Percentiles rank a stretch among this genome's conserved stretches.
Conservation (phyloP, 2,113 vertebrate genomes). For the Dascyllus trimaculatus region DNA sequence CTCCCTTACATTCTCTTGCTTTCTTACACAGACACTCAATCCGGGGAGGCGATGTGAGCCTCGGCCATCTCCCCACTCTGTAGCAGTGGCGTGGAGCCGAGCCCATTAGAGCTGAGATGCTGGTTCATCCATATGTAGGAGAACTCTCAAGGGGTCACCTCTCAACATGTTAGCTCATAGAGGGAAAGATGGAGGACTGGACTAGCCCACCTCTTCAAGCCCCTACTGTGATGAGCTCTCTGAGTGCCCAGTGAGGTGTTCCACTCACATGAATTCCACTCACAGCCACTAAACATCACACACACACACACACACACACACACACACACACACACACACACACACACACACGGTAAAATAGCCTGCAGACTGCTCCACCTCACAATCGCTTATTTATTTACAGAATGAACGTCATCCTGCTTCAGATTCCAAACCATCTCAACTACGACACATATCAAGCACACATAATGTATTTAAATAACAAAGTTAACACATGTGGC, state of each 20-base stretch:
- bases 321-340: slow-evolving; percentile 24
- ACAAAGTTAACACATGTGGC: background rate
- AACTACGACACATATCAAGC: background rate
- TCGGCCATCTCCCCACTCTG: slow-evolving; percentile 57
- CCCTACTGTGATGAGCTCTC: slow-evolving; percentile 60
- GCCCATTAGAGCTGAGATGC: slow-evolving; percentile 70
- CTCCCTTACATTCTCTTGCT: slow-evolving; percentile 41
- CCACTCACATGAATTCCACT: slow-evolving; percentile 64
- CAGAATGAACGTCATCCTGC: slow-evolving; percentile 56
- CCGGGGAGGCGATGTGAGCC: slow-evolving; percentile 37
- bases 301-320: slow-evolving; percentile 40
- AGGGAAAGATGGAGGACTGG: slow-evolving; percentile 48
- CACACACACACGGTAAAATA: slow-evolving; percentile 35
- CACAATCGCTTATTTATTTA: slow-evolving; percentile 49
- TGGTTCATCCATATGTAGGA: slow-evolving; percentile 63
- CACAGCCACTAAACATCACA: slow-evolving; percentile 47
- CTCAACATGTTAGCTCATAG: slow-evolving; percentile 64
- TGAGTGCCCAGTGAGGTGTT: slow-evolving; percentile 65
- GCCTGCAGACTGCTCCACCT: slow-evolving; percentile 34
- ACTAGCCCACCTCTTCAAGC: slow-evolving; percentile 65
- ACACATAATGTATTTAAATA: slow-evolving; percentile 18
- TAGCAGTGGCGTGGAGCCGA: slow-evolving; percentile 47
- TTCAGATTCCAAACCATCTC: slow-evolving; percentile 14
- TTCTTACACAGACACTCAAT: slow-evolving; percentile 32
- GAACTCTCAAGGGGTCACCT: slow-evolving; percentile 75